Percentiles rank a stretch among this genome's conserved stretches.
These are phyloP conservation scores for Beroe forskalii DNA, from an alignment of 37 sponge, comb jelly and placozoan genomes.

Conservation along the genomic window DNA sequence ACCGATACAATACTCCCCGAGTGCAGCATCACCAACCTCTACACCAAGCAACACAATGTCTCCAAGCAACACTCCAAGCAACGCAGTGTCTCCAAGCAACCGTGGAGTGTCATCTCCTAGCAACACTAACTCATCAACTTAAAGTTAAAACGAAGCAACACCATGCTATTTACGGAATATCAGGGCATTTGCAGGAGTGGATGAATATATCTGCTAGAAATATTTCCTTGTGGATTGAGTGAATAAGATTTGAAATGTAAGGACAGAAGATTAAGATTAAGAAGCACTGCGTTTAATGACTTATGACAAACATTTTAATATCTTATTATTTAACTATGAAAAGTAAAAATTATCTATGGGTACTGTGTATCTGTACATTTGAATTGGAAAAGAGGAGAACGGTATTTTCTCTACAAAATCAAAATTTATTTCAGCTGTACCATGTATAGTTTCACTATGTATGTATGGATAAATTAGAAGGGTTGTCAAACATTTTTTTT, in stretches of 20 bases:
- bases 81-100: background rate
- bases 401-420: background rate
- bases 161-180: background rate
- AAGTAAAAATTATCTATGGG: background rate
- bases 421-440: background rate
- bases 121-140: background rate
- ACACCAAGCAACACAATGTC: background rate
- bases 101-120: background rate
- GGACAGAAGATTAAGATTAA: no score
- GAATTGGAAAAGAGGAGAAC: background rate
- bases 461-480: no score
- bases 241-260: no score
- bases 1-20: no score
- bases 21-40: no score
- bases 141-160: background rate
- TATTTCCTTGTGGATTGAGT: no score
- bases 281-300: no score
- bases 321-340: no score
- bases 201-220: no score
- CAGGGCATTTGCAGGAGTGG: no score
- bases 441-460: background rate
- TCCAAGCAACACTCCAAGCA: background rate
- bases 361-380: background rate
- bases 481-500: no score
- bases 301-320: no score